Evolutionary conservation across 2,113 vertebrate species (phyloP), one percentile per base, ranked within the genome.

Genomic region (Vicugna pacos): DNA sequence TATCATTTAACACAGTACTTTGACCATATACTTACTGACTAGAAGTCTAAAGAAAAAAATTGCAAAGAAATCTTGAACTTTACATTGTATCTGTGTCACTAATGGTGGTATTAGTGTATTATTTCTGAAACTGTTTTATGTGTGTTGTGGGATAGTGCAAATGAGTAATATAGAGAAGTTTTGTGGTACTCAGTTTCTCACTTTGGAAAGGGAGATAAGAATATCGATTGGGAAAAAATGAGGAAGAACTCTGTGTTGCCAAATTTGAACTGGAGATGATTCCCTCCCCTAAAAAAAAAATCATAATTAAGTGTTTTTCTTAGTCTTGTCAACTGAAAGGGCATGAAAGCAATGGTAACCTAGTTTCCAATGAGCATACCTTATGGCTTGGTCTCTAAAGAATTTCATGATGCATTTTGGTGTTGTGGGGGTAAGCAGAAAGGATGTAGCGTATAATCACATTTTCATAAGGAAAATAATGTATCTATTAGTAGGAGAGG

Each of bases 91-190:
- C 15, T 84, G 2, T 65, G 19, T 65, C 52, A 76, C 70, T 77
- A 60, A 54, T 42, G 62, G 6, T 65, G 20, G 14, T 73, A n/a
- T 22, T 75, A 10, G 26, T 48, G 10, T 58, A 64, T 48, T 48
- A n/a, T 64, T 79, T 92, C 19, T 93, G 52, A 89, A 89, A 72
- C 48, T 70, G 64, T 92, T 80, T 83, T 60, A 48, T 64, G 6
- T 83, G 26, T 62, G 35, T 42, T 28, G 1, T 70, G 70, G 28
- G 6, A 70, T 60, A 77, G 13, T 46, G 20, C 8, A 28, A 77
- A 83, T 89, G 38, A 46, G 28, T 76, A 56, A 83, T 65, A 62
- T 42, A 88, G 26, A 38, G 38, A 80, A 89, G 60, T 52, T 75
- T 75, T 42, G 22, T 60, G 14, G 11, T 42, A 80, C 9, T 62